Conservation (phyloP, 2,113 vertebrate species). For the Hypomesus transpacificus region DNA sequence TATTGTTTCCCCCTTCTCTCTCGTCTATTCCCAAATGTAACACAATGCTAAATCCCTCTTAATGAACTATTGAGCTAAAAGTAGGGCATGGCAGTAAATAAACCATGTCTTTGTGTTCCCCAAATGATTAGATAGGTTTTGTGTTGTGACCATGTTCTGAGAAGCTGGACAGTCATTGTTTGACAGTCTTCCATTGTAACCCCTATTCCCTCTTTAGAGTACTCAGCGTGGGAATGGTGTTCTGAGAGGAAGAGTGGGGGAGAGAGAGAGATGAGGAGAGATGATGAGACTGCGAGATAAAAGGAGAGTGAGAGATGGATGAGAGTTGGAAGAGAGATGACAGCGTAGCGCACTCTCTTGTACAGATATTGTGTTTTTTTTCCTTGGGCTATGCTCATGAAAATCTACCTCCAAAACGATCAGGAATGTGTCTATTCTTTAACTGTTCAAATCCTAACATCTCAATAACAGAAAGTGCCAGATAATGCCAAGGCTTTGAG, state of each 20-base stretch:
- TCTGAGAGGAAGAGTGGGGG: neutral
- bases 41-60: conserved; percentile 42
- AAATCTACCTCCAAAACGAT: neutral
- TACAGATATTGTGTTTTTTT: neutral
- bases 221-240: neutral
- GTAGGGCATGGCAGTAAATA: conserved; percentile 50
- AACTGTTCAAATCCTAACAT: neutral
- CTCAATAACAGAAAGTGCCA: neutral
- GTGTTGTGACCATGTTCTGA: neutral
- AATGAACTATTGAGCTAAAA: conserved; percentile 58
- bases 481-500: neutral
- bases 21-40: conserved; percentile 38
- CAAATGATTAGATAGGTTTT: conserved; percentile 18
- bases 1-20: conserved; percentile 16
- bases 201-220: neutral
- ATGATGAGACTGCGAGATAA: neutral
- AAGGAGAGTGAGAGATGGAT: neutral
- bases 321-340: neutral
- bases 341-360: neutral
- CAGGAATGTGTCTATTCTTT: too few species aligned
- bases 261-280: neutral
- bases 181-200: too few species aligned
- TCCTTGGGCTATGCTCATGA: neutral
- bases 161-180: too few species aligned
- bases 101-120: conserved; percentile 23